Evolutionary conservation across 2,113 vertebrate species (phyloP).

Genomic region (Thomomys bottae): DNA sequence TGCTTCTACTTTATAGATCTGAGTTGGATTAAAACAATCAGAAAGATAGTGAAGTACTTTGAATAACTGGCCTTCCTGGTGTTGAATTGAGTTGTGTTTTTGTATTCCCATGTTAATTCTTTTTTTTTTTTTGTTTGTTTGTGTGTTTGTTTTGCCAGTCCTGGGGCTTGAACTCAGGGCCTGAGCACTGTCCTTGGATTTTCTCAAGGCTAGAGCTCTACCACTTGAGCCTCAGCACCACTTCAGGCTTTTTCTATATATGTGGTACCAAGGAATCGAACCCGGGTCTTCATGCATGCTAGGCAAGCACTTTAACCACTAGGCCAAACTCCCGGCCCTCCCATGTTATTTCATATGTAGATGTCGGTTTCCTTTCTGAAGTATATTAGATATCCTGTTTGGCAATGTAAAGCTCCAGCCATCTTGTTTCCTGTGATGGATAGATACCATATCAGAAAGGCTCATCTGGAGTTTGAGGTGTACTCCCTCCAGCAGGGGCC

Average conservation of each 20-base stretch:
- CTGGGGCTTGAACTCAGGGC: no score
- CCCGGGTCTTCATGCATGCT: no score
- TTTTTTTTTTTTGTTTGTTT: no score
- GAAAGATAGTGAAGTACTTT: background rate
- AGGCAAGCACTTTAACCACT: no score
- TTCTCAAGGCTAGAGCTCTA: no score
- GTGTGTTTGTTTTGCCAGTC: no score
- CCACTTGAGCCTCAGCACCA: no score
- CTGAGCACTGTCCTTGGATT: no score
- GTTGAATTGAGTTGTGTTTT: background rate
- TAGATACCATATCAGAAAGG: background rate
- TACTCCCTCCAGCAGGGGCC: background rate
- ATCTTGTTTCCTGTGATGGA: background rate
- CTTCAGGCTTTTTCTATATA: no score
- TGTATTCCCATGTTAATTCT: background rate
- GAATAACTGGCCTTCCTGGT: background rate
- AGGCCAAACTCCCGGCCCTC: no score
- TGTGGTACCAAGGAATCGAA: no score
- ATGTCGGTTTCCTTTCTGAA: conserved; percentile 16
- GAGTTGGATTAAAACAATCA: background rate
- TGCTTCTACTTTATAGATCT: background rate
- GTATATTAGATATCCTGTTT: background rate
- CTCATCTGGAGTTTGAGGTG: background rate
- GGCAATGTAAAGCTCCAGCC: background rate
- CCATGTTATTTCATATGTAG: background rate